phyloP scores from a whole-genome alignment of 2,888 invertebrate species.

The Meandrusa payeni region DNA sequence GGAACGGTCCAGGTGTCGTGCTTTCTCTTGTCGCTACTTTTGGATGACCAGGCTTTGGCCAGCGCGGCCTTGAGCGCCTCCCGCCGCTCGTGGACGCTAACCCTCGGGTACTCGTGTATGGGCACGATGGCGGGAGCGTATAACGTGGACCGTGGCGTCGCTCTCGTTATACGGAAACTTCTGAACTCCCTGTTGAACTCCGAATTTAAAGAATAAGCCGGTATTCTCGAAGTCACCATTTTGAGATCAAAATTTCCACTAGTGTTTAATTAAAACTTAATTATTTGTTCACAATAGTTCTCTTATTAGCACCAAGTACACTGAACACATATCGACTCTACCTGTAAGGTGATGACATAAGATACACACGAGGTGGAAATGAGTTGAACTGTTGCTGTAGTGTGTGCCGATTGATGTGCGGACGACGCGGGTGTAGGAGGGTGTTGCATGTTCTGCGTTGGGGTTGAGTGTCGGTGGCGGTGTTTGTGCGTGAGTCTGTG shows the following conservation, averaged over 20 bases:
- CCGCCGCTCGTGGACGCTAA: slow-evolving; percentile 78
- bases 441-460: slow-evolving; percentile 35
- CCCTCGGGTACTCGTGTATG: slow-evolving; percentile 82
- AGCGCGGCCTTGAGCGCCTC: slow-evolving; percentile 76
- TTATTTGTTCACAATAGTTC: slow-evolving; percentile 56
- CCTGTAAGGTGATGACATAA: slow-evolving; percentile 50
- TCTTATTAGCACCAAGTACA: slow-evolving; percentile 67
- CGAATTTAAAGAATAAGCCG: slow-evolving; percentile 82
- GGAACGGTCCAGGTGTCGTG: slow-evolving; percentile 73
- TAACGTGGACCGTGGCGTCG: slow-evolving; percentile 72
- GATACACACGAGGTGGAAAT: slow-evolving; percentile 39
- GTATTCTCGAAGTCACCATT: slow-evolving; percentile 84
- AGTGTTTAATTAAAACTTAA: slow-evolving; percentile 43
- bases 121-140: slow-evolving; percentile 80
- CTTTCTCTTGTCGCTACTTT: slow-evolving; percentile 67
- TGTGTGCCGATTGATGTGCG: slow-evolving; percentile 14
- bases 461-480: slow-evolving; percentile 30
- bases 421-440: slow-evolving; percentile 14
- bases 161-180: slow-evolving; percentile 79
- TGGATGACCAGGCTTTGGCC: slow-evolving; percentile 74
- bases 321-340: slow-evolving; percentile 77
- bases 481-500: slow-evolving; percentile 34
- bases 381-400: slow-evolving; percentile 47
- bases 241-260: slow-evolving; percentile 77
- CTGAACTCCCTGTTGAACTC: slow-evolving; percentile 82